Evolutionary conservation across 2,113 vertebrate genomes (phyloP).

Genomic region (Indicator indicator): DNA sequence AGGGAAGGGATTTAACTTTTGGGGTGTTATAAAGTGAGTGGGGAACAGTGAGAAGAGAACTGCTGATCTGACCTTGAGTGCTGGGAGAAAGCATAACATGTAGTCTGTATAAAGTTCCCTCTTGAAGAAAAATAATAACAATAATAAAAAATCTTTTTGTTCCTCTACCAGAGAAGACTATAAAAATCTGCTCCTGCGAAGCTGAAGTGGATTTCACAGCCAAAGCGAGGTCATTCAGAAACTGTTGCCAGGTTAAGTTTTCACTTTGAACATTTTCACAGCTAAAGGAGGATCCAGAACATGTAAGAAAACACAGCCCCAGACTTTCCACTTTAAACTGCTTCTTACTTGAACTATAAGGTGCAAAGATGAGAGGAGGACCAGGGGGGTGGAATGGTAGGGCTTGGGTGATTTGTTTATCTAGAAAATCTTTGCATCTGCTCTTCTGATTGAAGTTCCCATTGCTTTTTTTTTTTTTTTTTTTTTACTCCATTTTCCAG

Average conservation of each 20-base stretch:
- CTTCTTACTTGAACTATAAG: constrained; percentile 41
- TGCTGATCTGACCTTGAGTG: constrained; percentile 13
- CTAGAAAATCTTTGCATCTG: constrained; percentile 48
- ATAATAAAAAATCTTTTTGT: constrained; percentile 58
- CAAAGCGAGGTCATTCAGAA: constrained; percentile 56
- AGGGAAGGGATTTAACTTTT: not conserved
- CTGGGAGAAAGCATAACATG: constrained; percentile 47
- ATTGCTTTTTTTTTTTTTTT: not conserved
- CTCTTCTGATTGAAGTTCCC: constrained; percentile 43
- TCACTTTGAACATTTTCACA: constrained; percentile 71
- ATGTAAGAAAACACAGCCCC: constrained; percentile 34
- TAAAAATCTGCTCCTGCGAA: constrained; percentile 63
- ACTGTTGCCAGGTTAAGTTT: constrained; percentile 64
- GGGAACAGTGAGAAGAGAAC: constrained; percentile 22
- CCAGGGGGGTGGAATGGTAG: not conserved
- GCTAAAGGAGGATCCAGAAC: constrained; percentile 44
- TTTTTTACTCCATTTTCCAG: constrained; percentile 28
- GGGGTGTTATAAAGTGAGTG: constrained; percentile 2
- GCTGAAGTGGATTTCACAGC: constrained; percentile 65
- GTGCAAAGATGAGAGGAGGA: not conserved
- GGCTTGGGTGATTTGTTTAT: constrained; percentile 45
- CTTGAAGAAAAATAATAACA: constrained; percentile 56
- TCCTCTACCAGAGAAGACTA: constrained; percentile 54
- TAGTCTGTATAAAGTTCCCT: constrained; percentile 46
- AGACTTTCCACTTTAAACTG: constrained; percentile 41